Percentiles rank a stretch among this genome's conserved stretches.
These are phyloP conservation scores for Hymenopus coronatus DNA, from an alignment of 2,888 invertebrate species.

Conservation along the genomic window DNA sequence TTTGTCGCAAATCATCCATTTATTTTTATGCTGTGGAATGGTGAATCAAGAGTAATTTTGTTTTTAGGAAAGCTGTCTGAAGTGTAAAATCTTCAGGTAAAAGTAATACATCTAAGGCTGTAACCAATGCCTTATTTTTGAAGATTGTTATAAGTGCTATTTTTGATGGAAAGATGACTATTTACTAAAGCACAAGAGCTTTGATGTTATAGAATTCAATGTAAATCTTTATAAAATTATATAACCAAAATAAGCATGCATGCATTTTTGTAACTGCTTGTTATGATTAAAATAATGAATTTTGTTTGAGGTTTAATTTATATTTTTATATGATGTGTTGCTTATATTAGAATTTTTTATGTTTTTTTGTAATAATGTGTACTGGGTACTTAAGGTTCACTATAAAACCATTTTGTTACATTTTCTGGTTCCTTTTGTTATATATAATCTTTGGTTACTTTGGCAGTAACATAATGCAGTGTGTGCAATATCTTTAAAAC, in stretches of 20 bases:
- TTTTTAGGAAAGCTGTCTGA: slow-evolving; percentile 21
- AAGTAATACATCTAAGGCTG: neutral
- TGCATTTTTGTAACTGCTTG: neutral
- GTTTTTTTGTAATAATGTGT: too few relatives aligned
- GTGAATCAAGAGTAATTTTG: slow-evolving; percentile 30
- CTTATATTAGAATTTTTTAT: neutral
- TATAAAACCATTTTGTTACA: too few relatives aligned
- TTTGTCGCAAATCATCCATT: slow-evolving; percentile 46
- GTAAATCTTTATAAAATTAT: neutral
- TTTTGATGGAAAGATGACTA: neutral
- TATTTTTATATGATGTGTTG: neutral
- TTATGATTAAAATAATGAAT: neutral
- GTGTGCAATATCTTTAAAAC: too few relatives aligned
- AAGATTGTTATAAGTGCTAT: neutral
- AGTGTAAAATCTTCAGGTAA: neutral
- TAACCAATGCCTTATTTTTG: neutral
- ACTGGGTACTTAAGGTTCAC: too few relatives aligned
- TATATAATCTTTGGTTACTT: too few relatives aligned
- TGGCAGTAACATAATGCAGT: too few relatives aligned
- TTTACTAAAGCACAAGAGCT: neutral
- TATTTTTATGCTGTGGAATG: slow-evolving; percentile 43
- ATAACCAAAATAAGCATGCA: neutral
- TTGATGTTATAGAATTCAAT: neutral
- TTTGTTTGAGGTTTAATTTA: neutral
- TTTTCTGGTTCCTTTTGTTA: too few relatives aligned